Percentiles rank a stretch among this genome's conserved stretches.
Conservation (phyloP, 2,797 vertebrate genomes). For the Heliangelus exortis region DNA sequence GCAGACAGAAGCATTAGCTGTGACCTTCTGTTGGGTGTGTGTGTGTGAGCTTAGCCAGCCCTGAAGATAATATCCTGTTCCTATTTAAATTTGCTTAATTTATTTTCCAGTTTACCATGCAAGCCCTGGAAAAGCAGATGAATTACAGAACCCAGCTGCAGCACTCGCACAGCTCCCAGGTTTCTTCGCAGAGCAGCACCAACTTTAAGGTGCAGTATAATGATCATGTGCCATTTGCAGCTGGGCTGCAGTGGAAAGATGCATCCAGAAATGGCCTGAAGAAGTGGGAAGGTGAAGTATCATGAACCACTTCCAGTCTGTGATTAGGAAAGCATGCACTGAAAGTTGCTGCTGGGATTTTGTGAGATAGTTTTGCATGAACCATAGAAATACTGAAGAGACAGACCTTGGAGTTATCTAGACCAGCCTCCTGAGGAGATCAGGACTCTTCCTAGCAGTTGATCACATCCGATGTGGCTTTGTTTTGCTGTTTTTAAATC, state of each 20-base stretch:
- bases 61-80: not conserved
- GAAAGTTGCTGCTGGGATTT: not conserved
- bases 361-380: not conserved
- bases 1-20: not conserved
- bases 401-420: not conserved
- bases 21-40: not conserved
- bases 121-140: conserved; percentile 83
- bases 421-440: not conserved
- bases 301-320: not conserved
- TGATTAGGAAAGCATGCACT: not conserved
- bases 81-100: not conserved
- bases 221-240: conserved; percentile 80
- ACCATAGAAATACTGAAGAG: not conserved
- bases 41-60: not conserved
- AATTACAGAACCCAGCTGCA: conserved; percentile 84
- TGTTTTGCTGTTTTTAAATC: not conserved
- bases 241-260: conserved; percentile 85
- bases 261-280: conserved; percentile 68
- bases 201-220: conserved; percentile 85
- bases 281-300: conserved; percentile 86
- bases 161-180: conserved; percentile 75
- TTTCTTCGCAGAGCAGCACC: conserved; percentile 82
- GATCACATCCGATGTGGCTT: not conserved
- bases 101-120: conserved; percentile 81
- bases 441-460: not conserved